Conservation (phyloP, 2,113 vertebrate species). For the Saguinus imperator region DNA sequence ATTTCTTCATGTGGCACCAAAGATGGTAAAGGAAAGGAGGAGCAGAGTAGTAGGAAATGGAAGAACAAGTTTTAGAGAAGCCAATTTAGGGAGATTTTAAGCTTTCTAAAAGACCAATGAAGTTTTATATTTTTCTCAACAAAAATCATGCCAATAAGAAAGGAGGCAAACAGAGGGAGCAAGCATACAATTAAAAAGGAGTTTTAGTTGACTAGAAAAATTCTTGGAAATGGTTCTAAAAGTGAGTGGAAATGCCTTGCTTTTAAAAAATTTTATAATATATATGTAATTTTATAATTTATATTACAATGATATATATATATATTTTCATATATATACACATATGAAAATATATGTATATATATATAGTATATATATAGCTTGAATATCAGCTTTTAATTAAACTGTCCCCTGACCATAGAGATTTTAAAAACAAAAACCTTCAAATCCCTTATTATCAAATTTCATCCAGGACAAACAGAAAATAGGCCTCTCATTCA, state of each 20-base stretch:
- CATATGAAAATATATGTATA: too few species aligned
- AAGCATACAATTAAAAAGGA: not conserved
- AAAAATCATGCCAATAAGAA: not conserved
- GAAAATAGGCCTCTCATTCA: not conserved
- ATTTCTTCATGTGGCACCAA: not conserved
- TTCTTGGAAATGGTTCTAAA: not conserved
- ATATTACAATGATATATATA: too few species aligned
- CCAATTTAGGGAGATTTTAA: not conserved
- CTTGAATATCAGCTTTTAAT: too few species aligned
- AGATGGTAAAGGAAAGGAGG: not conserved
- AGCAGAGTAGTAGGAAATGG: not conserved
- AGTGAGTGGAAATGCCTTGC: not conserved
- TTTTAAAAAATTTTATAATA: too few species aligned
- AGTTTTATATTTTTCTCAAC: not conserved
- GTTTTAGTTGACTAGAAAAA: not conserved
- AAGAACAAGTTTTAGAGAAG: not conserved
- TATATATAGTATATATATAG: too few species aligned
- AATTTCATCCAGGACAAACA: not conserved
- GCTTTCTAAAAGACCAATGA: not conserved
- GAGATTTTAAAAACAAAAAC: not conserved
- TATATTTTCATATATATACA: too few species aligned
- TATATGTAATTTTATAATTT: too few species aligned
- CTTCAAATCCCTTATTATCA: not conserved
- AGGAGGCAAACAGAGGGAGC: not conserved
- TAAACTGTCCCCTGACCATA: too few species aligned